A percentile compares a stretch with the other conserved stretches of the same genome.
These are phyloP conservation scores for Hyphantria cunea DNA, from an alignment of 1,140 invertebrate species.

Conservation along the genomic window DNA sequence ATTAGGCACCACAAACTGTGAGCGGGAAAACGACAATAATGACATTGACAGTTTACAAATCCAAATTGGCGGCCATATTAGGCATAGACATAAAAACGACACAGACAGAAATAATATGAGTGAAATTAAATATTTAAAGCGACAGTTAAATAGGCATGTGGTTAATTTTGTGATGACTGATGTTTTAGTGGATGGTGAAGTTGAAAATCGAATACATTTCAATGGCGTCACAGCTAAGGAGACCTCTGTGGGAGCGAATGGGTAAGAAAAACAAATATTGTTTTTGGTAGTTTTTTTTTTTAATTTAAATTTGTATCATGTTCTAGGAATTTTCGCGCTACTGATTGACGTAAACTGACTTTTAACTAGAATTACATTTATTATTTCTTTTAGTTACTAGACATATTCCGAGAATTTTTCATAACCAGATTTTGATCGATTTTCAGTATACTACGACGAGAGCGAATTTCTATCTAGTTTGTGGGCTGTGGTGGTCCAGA, in stretches of 20 bases:
- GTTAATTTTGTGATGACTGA: constrained; percentile 84
- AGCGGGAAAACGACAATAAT: constrained; percentile 45
- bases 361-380: too few relatives aligned
- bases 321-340: background rate
- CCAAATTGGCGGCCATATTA: constrained; percentile 24
- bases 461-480: too few relatives aligned
- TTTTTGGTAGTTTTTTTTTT: background rate
- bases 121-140: constrained; percentile 67
- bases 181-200: constrained; percentile 83
- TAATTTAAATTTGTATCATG: too few relatives aligned
- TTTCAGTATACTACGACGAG: too few relatives aligned
- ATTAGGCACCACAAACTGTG: constrained; percentile 62
- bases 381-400: too few relatives aligned
- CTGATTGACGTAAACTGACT: too few relatives aligned
- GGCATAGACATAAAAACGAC: constrained; percentile 30
- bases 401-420: too few relatives aligned
- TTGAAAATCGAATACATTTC: constrained; percentile 83
- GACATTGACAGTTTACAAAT: constrained; percentile 27
- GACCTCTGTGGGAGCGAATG: constrained; percentile 80
- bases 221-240: constrained; percentile 85
- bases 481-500: too few relatives aligned
- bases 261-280: too few relatives aligned
- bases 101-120: constrained; percentile 41
- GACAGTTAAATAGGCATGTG: constrained; percentile 67
- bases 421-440: too few relatives aligned